Base-by-base conservation (phyloP, 2,113 vertebrate genomes). In the Chaenocephalus aceratus region DNA sequence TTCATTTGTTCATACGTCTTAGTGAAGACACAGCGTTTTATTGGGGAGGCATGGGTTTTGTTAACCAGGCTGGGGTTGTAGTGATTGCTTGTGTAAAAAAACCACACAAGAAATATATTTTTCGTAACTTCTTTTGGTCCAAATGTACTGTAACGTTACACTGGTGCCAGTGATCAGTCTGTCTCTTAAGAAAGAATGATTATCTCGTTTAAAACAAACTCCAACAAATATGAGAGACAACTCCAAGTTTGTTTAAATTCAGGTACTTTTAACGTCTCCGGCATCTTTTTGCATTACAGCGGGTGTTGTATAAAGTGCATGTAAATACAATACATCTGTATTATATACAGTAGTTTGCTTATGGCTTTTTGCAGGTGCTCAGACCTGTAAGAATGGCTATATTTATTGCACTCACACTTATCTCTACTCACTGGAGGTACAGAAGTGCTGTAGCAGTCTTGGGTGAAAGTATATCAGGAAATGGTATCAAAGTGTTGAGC, bases 381-480 rank as follows among this genome's bases (percentile, higher is more conserved):
- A 56, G 15, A 51, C 18, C 15, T 23, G 34, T 16, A n/a, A 30
- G 18, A 62, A 18, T 67, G 23, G 46, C 59, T 72, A 5, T 64
- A 46, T 70, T 61, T 70, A 69, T 64, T 41, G 14, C 14, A n/a
- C 51, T 77, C 6, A 15, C 54, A 36, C 23, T 64, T 70, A 77
- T 80, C 73, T 61, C 10, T 21, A 45, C 64, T 41, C 18, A 23
- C 48, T 56, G 75, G 23, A 34, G 75, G 66, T 49, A n/a, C 23
- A 46, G 30, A 10, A 14, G 41, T 21, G 68, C 21, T 72, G 7
- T 21, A 73, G 14, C 21, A 21, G 12, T 62, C 14, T 10, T 18
- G 26, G 72, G 12, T 71, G 68, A 72, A 62, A 64, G 49, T 34
- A 52, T 62, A 61, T 73, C 18, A 44, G 51, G 54, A 80, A 79